Base-by-base conservation (phyloP, 2,888 invertebrate genomes). In the Leptothorax acervorum region DNA sequence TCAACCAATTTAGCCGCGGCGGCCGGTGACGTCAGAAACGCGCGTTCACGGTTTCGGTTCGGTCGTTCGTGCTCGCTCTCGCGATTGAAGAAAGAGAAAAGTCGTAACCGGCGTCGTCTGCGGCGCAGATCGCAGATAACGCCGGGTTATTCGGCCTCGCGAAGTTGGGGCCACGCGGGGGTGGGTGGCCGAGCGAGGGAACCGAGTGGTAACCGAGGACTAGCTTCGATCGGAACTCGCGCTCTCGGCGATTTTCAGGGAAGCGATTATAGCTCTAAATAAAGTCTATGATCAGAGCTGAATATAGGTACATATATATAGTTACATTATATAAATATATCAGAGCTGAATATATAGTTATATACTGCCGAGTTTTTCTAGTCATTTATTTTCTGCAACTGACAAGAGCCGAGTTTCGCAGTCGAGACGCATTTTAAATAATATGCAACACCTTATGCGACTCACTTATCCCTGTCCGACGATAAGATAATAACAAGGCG, bases 1-100 rank as follows among this genome's bases (percentile, higher is more conserved):
- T 93, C 92, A 90, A 86, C 87, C 92, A 92, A 92, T 92, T 93
- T 84, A 90, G 75, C 83, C 53, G 55, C 84, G 87, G 42, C 45
- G 87, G 42, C 45, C 31, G 60, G 87, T 89, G 90, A 92, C 90
- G 90, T 91, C 88, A 90, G 76, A 82, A 55, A 66, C 73, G 74
- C 84, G 71, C 75, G 81, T 87, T 84, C 83, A 85, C 78, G 63
- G 73, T 62, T 62, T 63, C 71, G 39, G 31, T 82, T 65, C 18
- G 39, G 35, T 12, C 68, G 79, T 70, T 60, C 70, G 23, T 51
- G 60, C 42, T 70, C n/a, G 31, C 45, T 68, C 12, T 65, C 82
- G 66, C 55, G 79, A 79, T 70, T 81, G 48, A 78, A 70, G 60
- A 71, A 55, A 35, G 42, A 65, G 65, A 76, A 53, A 48, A 71